Conservation (phyloP, 2,888 invertebrate genomes). For the Oegoconia quadripuncta region DNA sequence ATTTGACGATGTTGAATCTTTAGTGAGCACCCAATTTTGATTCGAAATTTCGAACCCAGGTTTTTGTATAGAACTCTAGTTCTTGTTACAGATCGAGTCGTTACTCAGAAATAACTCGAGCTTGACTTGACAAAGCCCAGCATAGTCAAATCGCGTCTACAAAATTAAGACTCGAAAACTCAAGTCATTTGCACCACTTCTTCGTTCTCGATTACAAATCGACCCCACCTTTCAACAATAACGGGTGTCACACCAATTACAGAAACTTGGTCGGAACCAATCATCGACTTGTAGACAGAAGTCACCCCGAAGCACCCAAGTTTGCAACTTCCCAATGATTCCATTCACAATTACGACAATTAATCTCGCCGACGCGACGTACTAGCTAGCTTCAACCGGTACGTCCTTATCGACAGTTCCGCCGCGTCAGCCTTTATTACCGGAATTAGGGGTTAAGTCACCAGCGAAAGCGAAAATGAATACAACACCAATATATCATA, state of each 20-base stretch:
- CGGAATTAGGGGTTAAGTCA: constrained; percentile 4
- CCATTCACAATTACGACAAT: constrained; percentile 8
- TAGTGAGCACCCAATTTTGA: no score
- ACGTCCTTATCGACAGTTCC: constrained; percentile 15
- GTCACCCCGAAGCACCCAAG: background rate
- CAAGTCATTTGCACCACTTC: no score
- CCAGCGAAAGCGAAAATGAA: constrained; percentile 7
- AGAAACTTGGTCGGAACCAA: background rate
- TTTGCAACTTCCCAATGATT: constrained; percentile 2
- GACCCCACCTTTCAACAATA: background rate
- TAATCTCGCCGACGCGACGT: constrained; percentile 10
- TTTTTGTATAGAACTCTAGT: no score
- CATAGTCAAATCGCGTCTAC: no score
- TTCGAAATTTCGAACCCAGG: no score
- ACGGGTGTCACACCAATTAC: background rate
- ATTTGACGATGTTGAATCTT: no score
- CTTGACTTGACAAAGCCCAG: no score
- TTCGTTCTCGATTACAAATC: no score
- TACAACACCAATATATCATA: no score
- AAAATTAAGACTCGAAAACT: no score
- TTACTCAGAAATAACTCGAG: no score
- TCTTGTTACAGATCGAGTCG: no score
- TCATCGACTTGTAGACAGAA: background rate
- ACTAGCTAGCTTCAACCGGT: constrained; percentile 2
- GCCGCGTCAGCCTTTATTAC: constrained; percentile 18